These are phyloP conservation scores for Ennomos quercinarius DNA, from an alignment of 2,888 invertebrate genomes.

Conservation along the genomic window DNA sequence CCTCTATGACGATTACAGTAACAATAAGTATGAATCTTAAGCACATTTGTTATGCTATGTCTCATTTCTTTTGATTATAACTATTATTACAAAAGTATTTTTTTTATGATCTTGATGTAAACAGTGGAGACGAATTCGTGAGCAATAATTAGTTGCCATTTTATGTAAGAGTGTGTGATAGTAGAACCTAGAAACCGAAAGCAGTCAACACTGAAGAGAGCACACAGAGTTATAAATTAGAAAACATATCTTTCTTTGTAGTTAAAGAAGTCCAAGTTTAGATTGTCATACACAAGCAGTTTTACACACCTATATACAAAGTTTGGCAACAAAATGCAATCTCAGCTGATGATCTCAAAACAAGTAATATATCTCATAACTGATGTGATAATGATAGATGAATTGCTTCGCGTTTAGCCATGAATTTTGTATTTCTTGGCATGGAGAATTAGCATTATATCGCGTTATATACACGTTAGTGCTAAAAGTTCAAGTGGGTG, in stretches of 20 bases:
- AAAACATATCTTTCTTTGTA: too few species aligned
- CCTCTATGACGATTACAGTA: constrained; percentile 8
- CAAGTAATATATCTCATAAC: constrained; percentile 22
- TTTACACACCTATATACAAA: too few species aligned
- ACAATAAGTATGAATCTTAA: not conserved
- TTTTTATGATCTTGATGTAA: constrained; percentile 1
- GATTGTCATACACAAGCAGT: too few species aligned
- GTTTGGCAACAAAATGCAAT: not conserved
- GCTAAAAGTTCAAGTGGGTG: constrained; percentile 65
- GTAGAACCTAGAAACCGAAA: too few species aligned
- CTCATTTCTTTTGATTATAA: too few species aligned
- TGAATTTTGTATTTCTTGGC: constrained; percentile 42
- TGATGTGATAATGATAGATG: constrained; percentile 21
- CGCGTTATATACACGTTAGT: constrained; percentile 41
- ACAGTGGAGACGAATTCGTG: not conserved
- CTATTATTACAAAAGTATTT: too few species aligned
- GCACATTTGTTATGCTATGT: not conserved
- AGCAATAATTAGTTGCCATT: too few species aligned
- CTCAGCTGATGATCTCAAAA: not conserved
- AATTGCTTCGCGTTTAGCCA: constrained; percentile 33
- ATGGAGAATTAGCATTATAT: constrained; percentile 42
- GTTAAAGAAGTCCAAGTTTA: too few species aligned
- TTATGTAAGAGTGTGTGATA: too few species aligned
- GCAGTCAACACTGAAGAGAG: too few species aligned
- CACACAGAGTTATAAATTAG: too few species aligned